Base-by-base conservation (phyloP, 2,888 invertebrate species). In the Callyntrura guangdongensis region DNA sequence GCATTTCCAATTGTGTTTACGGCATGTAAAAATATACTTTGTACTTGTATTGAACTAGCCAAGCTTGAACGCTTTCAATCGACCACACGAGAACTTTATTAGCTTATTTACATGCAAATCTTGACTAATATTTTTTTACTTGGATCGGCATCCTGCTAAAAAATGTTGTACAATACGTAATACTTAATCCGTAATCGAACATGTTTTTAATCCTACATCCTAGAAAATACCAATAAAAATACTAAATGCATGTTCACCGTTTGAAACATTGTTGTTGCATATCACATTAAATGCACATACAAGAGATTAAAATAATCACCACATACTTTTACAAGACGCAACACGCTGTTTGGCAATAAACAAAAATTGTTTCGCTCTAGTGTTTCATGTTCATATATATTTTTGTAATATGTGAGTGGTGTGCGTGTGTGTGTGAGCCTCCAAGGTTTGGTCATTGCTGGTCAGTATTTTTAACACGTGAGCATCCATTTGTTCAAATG, bases 311-410 rank as follows among this genome's bases (percentile, higher is more conserved):
- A 72, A 72, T 72, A 72, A 72, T 72, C 72, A 72, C 47, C 59
- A 72, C 14, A 72, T 72, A 36, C 17, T 72, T 72, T 72, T 64
- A 22, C 64, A 25, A 64, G 64, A 64, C 25, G 25, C 2, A 64
- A 67, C 79, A 79, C 56, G 86, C 53, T 86, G 86, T 49, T 79
- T 79, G 77, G 56, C 86, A 86, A 86, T 84, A 53, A 53, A 67
- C 83, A 83, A 64, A 49, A 8, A 59, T 79, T n/a, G 14, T 36
- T n/a, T 20, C 36, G 12, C 36, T 69, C n/a, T 69, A 27, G 36
- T 36, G 36, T 36, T 36, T 36, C 36, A 36, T 36, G 36, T 36
- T 3, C n/a, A n/a, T n/a, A n/a, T n/a, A n/a, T n/a, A n/a, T 6
- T 14, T 6, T 47, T n/a, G 47, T 45, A 20, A 47, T 47, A 17